Evolutionary conservation across 2,888 invertebrate genomes (phyloP).

Genomic region (Serrognathus titanus): DNA sequence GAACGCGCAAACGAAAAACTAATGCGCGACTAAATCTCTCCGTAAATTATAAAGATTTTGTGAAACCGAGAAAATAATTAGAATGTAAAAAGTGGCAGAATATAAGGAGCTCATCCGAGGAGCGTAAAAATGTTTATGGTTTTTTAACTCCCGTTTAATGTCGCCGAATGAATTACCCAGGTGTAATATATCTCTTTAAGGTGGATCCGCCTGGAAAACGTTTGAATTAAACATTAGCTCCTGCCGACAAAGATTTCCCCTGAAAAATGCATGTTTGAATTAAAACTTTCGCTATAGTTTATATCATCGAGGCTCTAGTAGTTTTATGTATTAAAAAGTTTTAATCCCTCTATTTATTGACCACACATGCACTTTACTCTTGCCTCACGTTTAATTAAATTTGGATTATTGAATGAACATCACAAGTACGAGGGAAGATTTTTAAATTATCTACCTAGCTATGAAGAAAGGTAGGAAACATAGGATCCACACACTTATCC

Average conservation of each 20-base stretch:
- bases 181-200: conserved; percentile 41
- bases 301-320: too few species aligned
- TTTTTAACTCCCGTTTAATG: conserved; percentile 44
- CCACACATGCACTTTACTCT: too few species aligned
- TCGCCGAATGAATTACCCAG: conserved; percentile 43
- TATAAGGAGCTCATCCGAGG: conserved; percentile 25
- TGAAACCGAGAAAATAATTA: conserved; percentile 8
- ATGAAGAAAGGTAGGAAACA: too few species aligned
- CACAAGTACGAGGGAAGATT: too few species aligned
- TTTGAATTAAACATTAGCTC: conserved; percentile 37
- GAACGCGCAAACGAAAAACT: neutral
- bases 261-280: conserved; percentile 26
- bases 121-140: conserved; percentile 45
- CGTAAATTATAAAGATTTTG: conserved; percentile 8
- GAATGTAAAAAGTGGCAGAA: conserved; percentile 13
- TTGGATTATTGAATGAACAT: too few species aligned
- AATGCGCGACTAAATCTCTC: conserved; percentile 13
- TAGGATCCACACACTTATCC: too few species aligned
- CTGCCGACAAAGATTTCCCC: conserved; percentile 33
- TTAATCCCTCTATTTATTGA: neutral
- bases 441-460: too few species aligned
- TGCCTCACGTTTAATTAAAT: too few species aligned
- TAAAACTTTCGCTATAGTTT: conserved; percentile 10
- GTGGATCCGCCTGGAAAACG: conserved; percentile 26
- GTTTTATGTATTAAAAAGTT: neutral